phyloP scores from a whole-genome alignment of 2,888 invertebrate species.

The Acrobasis consociella region DNA sequence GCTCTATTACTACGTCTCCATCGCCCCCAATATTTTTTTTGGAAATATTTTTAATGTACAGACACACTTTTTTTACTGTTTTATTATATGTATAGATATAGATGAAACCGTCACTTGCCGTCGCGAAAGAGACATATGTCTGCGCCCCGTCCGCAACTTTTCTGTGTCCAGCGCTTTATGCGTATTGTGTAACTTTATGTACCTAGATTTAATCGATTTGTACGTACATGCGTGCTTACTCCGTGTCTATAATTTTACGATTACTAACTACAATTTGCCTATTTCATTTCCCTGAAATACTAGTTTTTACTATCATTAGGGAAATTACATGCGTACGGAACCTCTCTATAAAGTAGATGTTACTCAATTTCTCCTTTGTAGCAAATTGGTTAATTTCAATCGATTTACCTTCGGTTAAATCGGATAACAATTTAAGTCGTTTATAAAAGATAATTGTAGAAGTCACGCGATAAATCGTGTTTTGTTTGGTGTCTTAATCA shows the following conservation, averaged over 20 bases:
- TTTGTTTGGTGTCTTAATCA: too few species aligned
- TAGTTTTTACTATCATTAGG: slow-evolving; percentile 3
- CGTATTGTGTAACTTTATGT: too few species aligned
- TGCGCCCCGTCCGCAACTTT: too few species aligned
- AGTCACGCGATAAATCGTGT: too few species aligned
- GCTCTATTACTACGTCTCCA: too few species aligned
- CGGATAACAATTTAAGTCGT: not conserved
- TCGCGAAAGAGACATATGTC: too few species aligned
- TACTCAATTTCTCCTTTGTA: not conserved
- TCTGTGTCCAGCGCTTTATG: too few species aligned
- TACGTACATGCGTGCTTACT: not conserved
- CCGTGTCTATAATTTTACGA: not conserved
- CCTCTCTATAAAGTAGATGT: not conserved
- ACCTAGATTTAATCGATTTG: not conserved
- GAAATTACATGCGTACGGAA: not conserved
- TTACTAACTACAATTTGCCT: not conserved
- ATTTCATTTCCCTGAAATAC: not conserved
- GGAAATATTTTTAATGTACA: too few species aligned
- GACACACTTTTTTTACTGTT: too few species aligned
- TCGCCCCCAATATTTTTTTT: too few species aligned
- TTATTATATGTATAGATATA: too few species aligned
- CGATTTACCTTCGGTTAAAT: not conserved
- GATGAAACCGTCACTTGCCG: too few species aligned
- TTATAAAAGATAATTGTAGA: not conserved
- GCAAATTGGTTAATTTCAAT: not conserved